Evolutionary conservation across 1,140 invertebrate genomes (phyloP).

Genomic region (Eurosta solidaginis): DNA sequence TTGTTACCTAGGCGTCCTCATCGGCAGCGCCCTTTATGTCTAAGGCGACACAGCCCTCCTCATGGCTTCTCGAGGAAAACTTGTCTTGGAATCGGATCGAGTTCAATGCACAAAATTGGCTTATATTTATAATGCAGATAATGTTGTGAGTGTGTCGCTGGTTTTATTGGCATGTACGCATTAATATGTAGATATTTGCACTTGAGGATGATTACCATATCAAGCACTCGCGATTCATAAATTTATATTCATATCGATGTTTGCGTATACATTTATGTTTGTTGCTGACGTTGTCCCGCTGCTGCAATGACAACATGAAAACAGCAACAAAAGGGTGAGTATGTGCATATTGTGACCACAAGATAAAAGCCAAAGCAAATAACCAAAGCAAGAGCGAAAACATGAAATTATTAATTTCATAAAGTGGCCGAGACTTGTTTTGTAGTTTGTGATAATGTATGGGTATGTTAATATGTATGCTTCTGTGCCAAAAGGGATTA

Average conservation of each 20-base stretch:
- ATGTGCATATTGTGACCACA: background rate
- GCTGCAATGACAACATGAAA: background rate
- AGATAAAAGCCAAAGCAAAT: background rate
- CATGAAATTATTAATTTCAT: conserved; percentile 23
- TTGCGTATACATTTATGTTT: background rate
- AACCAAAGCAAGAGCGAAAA: background rate
- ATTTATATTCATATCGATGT: background rate
- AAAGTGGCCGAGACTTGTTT: background rate
- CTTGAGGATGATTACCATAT: background rate
- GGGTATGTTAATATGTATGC: background rate
- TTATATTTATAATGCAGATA: too few species aligned
- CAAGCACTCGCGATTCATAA: background rate
- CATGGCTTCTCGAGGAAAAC: too few species aligned
- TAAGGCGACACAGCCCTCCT: too few species aligned
- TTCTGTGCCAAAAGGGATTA: background rate
- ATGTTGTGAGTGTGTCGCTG: too few species aligned
- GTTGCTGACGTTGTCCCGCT: conserved; percentile 18
- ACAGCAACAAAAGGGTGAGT: background rate
- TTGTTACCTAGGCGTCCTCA: too few species aligned
- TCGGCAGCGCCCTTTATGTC: too few species aligned
- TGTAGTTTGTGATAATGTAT: background rate
- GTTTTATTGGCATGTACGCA: background rate
- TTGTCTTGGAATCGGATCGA: too few species aligned
- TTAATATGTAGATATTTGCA: conserved; percentile 3
- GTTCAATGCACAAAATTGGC: too few species aligned